Evolutionary conservation across 1,140 invertebrate genomes (phyloP).

Genomic region (Pemphigus obesinymphae): DNA sequence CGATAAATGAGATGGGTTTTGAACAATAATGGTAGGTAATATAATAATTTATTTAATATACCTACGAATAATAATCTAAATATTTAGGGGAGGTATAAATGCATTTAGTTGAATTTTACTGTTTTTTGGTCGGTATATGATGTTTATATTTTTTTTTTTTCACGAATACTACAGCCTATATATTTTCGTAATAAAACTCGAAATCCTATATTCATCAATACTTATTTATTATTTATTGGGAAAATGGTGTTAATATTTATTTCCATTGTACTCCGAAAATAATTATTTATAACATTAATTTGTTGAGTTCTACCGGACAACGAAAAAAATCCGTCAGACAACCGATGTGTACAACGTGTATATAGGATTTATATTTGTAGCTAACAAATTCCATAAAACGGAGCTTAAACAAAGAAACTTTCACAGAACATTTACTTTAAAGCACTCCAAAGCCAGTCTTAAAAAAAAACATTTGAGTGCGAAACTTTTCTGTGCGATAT

Average conservation of each 20-base stretch:
- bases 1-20: background rate
- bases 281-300: background rate
- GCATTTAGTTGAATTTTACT: background rate
- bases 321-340: background rate
- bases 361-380: background rate
- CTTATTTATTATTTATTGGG: too few relatives aligned
- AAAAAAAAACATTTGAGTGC: background rate
- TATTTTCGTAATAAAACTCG: background rate
- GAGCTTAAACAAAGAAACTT: slow-evolving; percentile 4
- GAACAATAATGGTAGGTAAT: too few relatives aligned
- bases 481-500: background rate
- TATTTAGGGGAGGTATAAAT: too few relatives aligned
- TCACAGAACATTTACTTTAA: slow-evolving; percentile 1
- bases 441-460: background rate
- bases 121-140: background rate
- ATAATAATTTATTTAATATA: too few relatives aligned
- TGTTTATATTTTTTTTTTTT: background rate
- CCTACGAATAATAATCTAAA: too few relatives aligned
- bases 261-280: too few relatives aligned
- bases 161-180: background rate
- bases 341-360: background rate
- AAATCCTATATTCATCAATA: too few relatives aligned
- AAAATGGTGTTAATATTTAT: too few relatives aligned
- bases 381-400: slow-evolving; percentile 3
- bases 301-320: background rate